Evolutionary conservation across 2,888 invertebrate genomes (phyloP).

Genomic region (Euzetes globulus): DNA sequence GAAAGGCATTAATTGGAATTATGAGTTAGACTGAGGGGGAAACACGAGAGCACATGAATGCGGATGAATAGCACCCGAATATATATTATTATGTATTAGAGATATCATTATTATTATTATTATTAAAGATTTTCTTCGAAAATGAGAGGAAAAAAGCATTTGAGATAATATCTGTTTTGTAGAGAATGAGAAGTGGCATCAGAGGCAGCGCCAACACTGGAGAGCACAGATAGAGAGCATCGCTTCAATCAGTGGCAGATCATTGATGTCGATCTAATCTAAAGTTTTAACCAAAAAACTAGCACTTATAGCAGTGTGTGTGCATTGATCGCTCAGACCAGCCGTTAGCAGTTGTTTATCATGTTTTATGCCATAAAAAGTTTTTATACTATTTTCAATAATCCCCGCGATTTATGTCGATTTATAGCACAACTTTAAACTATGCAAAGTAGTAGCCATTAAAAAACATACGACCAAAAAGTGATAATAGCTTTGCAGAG

Average conservation of each 20-base stretch:
- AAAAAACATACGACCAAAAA: slow-evolving; percentile 30
- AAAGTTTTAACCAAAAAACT: slow-evolving; percentile 6
- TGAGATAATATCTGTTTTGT: slow-evolving; percentile 1
- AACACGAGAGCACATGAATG: slow-evolving; percentile 4
- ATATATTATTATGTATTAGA: background rate
- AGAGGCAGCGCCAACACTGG: background rate
- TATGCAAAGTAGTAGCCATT: slow-evolving; percentile 29
- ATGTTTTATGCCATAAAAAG: slow-evolving; percentile 24
- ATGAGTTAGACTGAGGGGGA: background rate
- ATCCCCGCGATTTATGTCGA: slow-evolving; percentile 14
- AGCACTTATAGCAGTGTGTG: background rate
- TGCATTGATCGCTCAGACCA: background rate
- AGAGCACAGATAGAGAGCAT: background rate
- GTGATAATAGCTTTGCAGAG: slow-evolving; percentile 26
- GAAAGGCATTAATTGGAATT: slow-evolving; percentile 26
- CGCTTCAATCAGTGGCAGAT: background rate
- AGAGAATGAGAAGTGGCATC: background rate
- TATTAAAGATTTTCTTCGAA: slow-evolving; percentile 1
- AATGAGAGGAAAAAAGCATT: slow-evolving; percentile 8
- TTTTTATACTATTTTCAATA: slow-evolving; percentile 23
- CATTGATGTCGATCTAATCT: slow-evolving; percentile 18
- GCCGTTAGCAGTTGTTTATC: slow-evolving; percentile 30
- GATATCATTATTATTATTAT: slow-evolving; percentile 5
- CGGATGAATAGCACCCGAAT: background rate
- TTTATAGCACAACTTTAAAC: slow-evolving; percentile 7